Evolutionary conservation across 2,888 invertebrate species (phyloP).

Genomic region (Acanthosepion pharaonis): DNA sequence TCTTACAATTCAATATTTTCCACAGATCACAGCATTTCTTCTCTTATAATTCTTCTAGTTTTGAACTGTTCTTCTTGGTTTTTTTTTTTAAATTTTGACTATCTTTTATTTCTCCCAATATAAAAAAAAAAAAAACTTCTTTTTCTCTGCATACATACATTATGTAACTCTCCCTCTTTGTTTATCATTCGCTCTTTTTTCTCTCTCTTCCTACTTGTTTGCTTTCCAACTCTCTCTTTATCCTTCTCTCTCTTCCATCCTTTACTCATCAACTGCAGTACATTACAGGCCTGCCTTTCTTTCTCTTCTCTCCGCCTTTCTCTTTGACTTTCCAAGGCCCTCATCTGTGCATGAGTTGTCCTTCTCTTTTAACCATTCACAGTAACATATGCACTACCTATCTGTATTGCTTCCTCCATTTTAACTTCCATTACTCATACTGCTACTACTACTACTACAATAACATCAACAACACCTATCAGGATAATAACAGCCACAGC

Average conservation of each 20-base stretch:
- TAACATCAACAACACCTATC: not conserved
- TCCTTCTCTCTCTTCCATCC: not conserved
- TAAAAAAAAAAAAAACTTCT: not conserved
- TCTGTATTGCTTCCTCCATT: not conserved
- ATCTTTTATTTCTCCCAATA: not conserved
- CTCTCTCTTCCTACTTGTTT: not conserved
- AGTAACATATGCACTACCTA: constrained; percentile 20
- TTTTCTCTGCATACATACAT: not conserved
- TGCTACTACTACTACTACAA: not conserved
- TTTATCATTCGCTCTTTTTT: not conserved
- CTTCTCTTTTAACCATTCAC: not conserved
- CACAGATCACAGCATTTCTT: not conserved
- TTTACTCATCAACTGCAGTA: not conserved
- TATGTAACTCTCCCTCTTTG: not conserved
- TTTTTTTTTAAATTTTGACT: not conserved
- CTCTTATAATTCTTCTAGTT: not conserved
- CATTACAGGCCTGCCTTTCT: not conserved
- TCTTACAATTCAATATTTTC: not conserved
- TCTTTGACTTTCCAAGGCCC: not conserved
- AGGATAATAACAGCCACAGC: not conserved
- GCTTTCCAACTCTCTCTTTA: not conserved
- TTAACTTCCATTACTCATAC: not conserved
- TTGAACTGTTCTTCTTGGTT: not conserved
- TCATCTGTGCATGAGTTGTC: not conserved
- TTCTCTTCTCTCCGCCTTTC: not conserved